Conservation (phyloP, 2,797 vertebrate genomes). For the Lerista edwardsae region DNA sequence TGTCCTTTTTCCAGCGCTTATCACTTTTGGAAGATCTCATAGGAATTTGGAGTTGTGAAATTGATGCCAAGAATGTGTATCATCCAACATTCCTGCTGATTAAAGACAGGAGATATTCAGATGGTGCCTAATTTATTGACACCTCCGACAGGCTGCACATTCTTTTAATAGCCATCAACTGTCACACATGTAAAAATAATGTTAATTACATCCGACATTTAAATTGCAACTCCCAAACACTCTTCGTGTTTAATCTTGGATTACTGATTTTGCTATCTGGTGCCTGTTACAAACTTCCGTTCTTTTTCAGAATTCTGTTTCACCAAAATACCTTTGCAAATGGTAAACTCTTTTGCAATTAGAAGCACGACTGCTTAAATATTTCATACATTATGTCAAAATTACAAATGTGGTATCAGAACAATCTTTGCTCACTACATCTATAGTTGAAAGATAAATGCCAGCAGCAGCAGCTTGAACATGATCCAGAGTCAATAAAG, state of each 20-base stretch:
- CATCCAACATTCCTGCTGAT: not conserved
- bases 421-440: not conserved
- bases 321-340: not conserved
- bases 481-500: not conserved
- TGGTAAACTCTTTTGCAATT: not conserved
- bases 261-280: slow-evolving; percentile 27
- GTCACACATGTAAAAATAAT: slow-evolving; percentile 27
- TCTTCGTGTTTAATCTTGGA: slow-evolving; percentile 17
- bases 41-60: not conserved
- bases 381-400: slow-evolving; percentile 1
- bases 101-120: slow-evolving; percentile 13
- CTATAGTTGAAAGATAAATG: slow-evolving; percentile 14
- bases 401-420: not conserved
- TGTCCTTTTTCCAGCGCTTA: not conserved
- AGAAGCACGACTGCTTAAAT: not conserved
- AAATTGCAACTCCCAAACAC: slow-evolving; percentile 12
- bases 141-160: not conserved
- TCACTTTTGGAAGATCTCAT: slow-evolving; percentile 12
- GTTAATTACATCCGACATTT: slow-evolving; percentile 36
- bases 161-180: slow-evolving; percentile 29
- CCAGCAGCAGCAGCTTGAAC: not conserved
- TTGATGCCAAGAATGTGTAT: slow-evolving; percentile 1
- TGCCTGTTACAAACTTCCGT: not conserved
- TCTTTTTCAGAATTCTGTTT: slow-evolving; percentile 30
- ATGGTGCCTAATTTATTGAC: not conserved